Evolutionary conservation across 2,888 invertebrate genomes (phyloP).

Genomic region (Zygaena filipendulae): DNA sequence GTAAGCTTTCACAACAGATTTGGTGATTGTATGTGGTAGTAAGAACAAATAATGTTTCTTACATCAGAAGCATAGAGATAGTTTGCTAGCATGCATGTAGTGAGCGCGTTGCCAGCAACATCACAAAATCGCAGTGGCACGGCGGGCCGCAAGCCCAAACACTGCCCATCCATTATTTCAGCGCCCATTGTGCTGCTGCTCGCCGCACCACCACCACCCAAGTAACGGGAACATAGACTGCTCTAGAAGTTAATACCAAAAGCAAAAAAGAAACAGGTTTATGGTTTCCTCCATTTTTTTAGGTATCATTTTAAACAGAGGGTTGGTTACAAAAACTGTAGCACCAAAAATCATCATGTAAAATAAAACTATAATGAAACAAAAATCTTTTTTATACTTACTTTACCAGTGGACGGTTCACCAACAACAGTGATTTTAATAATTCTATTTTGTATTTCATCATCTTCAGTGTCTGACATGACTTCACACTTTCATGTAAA

Average conservation of each 20-base stretch:
- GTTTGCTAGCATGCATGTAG: slow-evolving; percentile 82
- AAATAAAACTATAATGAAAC: not conserved
- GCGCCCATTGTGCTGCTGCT: slow-evolving; percentile 49
- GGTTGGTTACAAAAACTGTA: too few relatives aligned
- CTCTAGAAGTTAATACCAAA: slow-evolving; percentile 27
- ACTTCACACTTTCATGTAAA: not conserved
- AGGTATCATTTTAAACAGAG: too few relatives aligned
- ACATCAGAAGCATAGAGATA: slow-evolving; percentile 78
- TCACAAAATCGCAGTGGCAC: slow-evolving; percentile 85
- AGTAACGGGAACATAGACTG: slow-evolving; percentile 48
- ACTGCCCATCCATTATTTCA: slow-evolving; percentile 56
- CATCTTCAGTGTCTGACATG: slow-evolving; percentile 78
- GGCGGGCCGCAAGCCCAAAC: slow-evolving; percentile 42
- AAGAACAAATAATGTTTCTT: too few relatives aligned
- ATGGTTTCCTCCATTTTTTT: too few relatives aligned
- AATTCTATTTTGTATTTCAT: slow-evolving; percentile 68
- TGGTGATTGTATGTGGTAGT: too few relatives aligned
- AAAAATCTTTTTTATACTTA: slow-evolving; percentile 41
- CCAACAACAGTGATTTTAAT: slow-evolving; percentile 84
- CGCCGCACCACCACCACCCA: slow-evolving; percentile 28
- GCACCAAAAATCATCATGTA: slow-evolving; percentile 4
- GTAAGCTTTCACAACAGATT: too few relatives aligned
- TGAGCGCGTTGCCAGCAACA: slow-evolving; percentile 81
- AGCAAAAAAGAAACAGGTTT: slow-evolving; percentile 4
- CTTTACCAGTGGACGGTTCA: slow-evolving; percentile 85